A percentile compares a stretch with the other conserved stretches of the same genome.
phyloP scores from a whole-genome alignment of 2,888 invertebrate species.

The Saturnia pavonia region DNA sequence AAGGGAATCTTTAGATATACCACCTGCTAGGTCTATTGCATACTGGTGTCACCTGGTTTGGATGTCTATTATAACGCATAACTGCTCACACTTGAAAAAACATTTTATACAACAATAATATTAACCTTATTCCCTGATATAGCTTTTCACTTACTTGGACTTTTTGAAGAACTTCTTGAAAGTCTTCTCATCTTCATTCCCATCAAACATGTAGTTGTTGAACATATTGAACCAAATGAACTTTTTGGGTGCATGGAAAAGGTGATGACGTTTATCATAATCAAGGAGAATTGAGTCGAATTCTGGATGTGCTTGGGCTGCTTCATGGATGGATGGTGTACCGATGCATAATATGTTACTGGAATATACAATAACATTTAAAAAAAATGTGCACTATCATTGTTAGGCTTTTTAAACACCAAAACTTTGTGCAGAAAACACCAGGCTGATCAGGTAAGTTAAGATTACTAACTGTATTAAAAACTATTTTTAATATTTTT shows the following conservation, averaged over 20 bases:
- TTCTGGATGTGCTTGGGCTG: constrained; percentile 67
- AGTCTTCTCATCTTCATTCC: constrained; percentile 76
- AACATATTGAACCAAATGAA: constrained; percentile 95
- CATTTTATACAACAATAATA: too few species aligned
- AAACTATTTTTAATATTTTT: too few species aligned
- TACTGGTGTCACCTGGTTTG: too few species aligned
- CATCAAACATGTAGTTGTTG: constrained; percentile 92
- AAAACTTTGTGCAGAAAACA: not conserved
- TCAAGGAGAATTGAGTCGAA: constrained; percentile 87
- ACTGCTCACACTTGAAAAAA: too few species aligned
- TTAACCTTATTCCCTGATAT: not conserved
- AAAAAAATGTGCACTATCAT: not conserved
- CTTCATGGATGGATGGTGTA: constrained; percentile 90
- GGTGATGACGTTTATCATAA: constrained; percentile 88
- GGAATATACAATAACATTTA: constrained; percentile 37
- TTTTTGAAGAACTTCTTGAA: constrained; percentile 84
- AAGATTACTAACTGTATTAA: not conserved
- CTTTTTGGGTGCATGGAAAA: constrained; percentile 83
- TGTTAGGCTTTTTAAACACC: not conserved
- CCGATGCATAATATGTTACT: constrained; percentile 93
- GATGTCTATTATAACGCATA: not conserved
- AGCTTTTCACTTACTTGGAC: constrained; percentile 59
- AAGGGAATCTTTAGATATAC: too few species aligned
- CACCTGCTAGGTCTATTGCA: too few species aligned
- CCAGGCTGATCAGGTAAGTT: not conserved